These are phyloP conservation scores for Acleris laterana DNA, from an alignment of 2,888 invertebrate species.

Conservation along the genomic window DNA sequence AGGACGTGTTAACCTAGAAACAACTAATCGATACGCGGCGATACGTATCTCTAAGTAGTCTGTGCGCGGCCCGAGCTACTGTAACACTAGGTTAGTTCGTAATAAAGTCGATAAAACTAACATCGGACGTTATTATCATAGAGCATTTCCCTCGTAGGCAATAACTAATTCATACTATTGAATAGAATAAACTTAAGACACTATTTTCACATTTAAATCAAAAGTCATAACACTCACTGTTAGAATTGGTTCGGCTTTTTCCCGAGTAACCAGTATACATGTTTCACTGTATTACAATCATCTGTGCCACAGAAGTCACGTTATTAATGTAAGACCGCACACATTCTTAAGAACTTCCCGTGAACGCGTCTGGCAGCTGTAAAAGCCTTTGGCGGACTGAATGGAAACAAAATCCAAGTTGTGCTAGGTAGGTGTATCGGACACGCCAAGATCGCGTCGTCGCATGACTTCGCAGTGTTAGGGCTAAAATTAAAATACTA, in stretches of 20 bases:
- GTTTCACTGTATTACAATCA: conserved; percentile 10
- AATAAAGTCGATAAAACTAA: conserved; percentile 24
- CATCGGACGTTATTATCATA: conserved; percentile 14
- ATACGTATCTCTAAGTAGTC: no score
- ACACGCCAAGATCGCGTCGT: conserved; percentile 29
- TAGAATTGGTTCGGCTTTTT: conserved; percentile 27
- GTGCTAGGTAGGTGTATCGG: background rate
- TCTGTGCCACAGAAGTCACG: conserved; percentile 7
- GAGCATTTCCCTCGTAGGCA: background rate
- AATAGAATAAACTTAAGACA: no score
- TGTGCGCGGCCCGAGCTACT: background rate
- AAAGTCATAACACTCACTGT: conserved; percentile 17
- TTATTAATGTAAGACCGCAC: background rate
- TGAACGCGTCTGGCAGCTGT: conserved; percentile 10
- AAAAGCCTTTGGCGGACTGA: conserved; percentile 24
- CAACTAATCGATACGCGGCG: conserved; percentile 30
- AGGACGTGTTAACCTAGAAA: conserved; percentile 22
- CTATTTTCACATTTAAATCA: no score
- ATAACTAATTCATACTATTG: background rate
- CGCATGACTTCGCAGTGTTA: conserved; percentile 20
- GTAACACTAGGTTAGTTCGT: background rate
- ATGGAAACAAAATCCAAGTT: conserved; percentile 17
- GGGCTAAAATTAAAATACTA: conserved; percentile 15
- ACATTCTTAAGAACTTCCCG: conserved; percentile 11
- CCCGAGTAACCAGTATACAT: conserved; percentile 22